Base-by-base conservation (phyloP, 2,888 invertebrate species). In the Hydropsyche betteni region DNA sequence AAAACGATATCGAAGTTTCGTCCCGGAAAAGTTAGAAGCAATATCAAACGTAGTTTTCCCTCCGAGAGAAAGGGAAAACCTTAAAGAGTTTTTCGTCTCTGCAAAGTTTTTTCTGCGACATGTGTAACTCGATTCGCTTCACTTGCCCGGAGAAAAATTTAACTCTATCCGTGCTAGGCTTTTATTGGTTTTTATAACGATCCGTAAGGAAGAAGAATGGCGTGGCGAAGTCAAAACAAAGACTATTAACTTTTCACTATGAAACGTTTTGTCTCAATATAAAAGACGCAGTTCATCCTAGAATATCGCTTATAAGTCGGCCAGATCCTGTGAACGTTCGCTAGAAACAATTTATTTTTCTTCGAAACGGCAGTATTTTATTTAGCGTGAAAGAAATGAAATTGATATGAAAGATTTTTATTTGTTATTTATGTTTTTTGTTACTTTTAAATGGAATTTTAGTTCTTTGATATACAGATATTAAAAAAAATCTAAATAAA, bases 121-220 rank as follows among this genome's bases (percentile, higher is more conserved):
- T 70, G 53, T 70, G 70, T 70, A 70, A 69, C 70, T 53, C 52
- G 70, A 70, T 70, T 70, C 70, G 52, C 53, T 6, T 70, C 51
- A 70, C 51, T 70, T 70, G 33, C 10, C 70, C n/a, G 33, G 14
- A 53, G 70, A 70, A 70, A 70, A 70, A 70, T 70, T 70, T 33
- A 70, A 53, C 52, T 64, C 64, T 61, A 16, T 70, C 53, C 36
- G 51, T 33, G 44, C 12, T 24, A 24, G 70, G n/a, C 53, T 34
- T 53, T 70, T 70, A 70, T 53, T 53, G 64, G 64, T 64, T 64
- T 64, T 64, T 64, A 64, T 64, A 64, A 64, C 64, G 64, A 64
- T 64, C 36, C 34, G 64, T 36, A 64, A 64, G 64, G 64, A 64
- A 64, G 36, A 64, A 64, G 34, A 34, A 64, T 64, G 12, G 64